Conservation (phyloP, 1,140 invertebrate species). For the Drosophila ficusphila region DNA sequence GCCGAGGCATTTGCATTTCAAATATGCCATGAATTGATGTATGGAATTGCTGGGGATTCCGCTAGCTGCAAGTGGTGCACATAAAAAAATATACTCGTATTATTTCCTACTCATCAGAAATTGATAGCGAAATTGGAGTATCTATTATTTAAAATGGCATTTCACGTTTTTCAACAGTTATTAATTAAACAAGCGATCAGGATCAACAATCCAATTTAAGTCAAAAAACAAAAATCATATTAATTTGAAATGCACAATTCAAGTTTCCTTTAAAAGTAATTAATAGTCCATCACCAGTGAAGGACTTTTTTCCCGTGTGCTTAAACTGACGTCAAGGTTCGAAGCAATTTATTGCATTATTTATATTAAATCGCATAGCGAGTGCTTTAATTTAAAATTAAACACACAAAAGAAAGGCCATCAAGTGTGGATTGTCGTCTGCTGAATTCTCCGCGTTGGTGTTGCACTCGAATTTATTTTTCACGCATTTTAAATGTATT, state of each 20-base stretch:
- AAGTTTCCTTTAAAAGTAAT: not conserved
- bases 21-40: conserved; percentile 66
- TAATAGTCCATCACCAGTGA: not conserved
- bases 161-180: too few species aligned
- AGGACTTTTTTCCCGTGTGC: not conserved
- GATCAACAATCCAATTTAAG: too few species aligned
- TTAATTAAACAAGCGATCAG: too few species aligned
- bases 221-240: not conserved
- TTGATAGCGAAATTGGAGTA: not conserved
- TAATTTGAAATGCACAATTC: not conserved
- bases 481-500: conserved; percentile 62
- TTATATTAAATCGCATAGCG: conserved; percentile 63
- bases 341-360: conserved; percentile 69
- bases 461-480: conserved; percentile 52
- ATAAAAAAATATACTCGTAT: not conserved
- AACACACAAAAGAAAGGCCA: conserved; percentile 18
- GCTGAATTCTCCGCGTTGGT: not conserved
- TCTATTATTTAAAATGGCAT: too few species aligned
- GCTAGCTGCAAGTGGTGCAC: conserved; percentile 8
- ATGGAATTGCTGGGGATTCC: conserved; percentile 42
- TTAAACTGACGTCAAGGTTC: conserved; percentile 5
- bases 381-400: conserved; percentile 56
- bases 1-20: conserved; percentile 69
- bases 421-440: conserved; percentile 37
- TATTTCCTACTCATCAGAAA: not conserved